phyloP scores from a whole-genome alignment of 2,113 vertebrate genomes.

The Coreoperca whiteheadi region DNA sequence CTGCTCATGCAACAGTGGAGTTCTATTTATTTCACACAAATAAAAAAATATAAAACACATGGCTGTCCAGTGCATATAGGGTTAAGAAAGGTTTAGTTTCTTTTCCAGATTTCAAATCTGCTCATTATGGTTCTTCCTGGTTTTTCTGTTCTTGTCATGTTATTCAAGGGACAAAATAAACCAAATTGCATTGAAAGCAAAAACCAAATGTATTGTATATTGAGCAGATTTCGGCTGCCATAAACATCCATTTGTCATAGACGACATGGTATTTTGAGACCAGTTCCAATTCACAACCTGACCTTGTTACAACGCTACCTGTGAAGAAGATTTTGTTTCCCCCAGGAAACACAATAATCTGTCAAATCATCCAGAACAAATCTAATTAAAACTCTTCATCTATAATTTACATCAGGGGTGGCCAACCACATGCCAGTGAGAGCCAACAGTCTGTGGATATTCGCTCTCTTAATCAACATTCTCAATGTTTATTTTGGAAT shows the following conservation, averaged over 20 bases:
- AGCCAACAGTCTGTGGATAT: no score
- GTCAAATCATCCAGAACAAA: not conserved
- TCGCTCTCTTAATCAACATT: no score
- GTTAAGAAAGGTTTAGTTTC: not conserved
- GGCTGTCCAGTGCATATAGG: not conserved
- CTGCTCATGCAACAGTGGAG: not conserved
- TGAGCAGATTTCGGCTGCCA: no score
- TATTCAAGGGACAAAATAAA: not conserved
- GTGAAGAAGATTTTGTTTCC: no score
- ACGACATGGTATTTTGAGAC: no score
- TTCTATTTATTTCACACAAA: not conserved
- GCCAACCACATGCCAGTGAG: no score
- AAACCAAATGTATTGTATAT: not conserved
- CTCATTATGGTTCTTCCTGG: not conserved
- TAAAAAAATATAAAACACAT: not conserved
- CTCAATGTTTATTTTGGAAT: no score
- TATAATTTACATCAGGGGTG: not conserved
- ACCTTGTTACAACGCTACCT: no score
- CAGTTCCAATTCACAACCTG: no score
- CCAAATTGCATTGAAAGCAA: not conserved
- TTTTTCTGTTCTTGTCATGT: no score
- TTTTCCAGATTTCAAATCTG: not conserved
- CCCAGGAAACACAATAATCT: no score
- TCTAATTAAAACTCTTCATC: not conserved
- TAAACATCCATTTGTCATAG: no score